Percentiles rank a stretch among this genome's conserved stretches.
Conservation (phyloP, 2,113 vertebrate genomes). For the Corvus cornix region DNA sequence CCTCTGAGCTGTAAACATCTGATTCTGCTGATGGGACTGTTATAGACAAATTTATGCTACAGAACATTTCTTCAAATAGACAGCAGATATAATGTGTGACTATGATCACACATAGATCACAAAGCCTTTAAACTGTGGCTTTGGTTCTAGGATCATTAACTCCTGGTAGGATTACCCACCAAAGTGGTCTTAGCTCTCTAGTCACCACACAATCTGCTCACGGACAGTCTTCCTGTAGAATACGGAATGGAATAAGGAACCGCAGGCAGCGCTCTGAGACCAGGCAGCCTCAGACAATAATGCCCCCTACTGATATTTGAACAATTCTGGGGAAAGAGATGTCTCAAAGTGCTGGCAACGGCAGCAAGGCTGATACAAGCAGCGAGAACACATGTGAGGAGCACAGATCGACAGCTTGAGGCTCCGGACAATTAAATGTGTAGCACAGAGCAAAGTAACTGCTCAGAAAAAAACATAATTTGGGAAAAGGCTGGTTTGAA, state of each 20-base stretch:
- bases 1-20: background rate
- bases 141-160: background rate
- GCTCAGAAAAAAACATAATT: background rate
- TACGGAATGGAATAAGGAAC: background rate
- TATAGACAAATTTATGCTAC: background rate
- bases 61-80: background rate
- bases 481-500: background rate
- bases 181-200: background rate
- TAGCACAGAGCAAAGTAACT: background rate
- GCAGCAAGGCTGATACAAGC: background rate
- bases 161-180: background rate
- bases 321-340: background rate
- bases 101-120: background rate
- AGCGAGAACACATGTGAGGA: background rate
- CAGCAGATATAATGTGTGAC: background rate
- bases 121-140: background rate
- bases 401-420: background rate
- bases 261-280: background rate
- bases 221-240: background rate
- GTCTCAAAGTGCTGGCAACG: background rate
- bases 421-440: accelerated
- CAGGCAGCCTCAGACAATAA: slow-evolving; percentile 6
- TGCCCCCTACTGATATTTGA: slow-evolving; percentile 38
- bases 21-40: background rate
- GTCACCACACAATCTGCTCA: background rate